These are phyloP conservation scores for Pelobates cultripes DNA, from an alignment of 2,797 vertebrate species.

Conservation along the genomic window DNA sequence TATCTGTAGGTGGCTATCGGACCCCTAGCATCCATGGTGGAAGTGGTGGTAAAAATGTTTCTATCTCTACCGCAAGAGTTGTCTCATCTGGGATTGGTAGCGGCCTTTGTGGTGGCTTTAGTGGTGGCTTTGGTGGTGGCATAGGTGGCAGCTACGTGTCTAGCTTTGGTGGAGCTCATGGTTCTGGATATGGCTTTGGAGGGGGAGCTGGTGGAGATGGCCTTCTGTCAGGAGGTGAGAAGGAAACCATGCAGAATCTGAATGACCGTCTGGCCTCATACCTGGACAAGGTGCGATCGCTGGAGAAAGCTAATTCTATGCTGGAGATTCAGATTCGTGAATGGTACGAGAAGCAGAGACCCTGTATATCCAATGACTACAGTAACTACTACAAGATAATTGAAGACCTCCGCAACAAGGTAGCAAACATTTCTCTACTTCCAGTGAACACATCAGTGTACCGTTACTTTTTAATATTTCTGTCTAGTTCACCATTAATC, in stretches of 20 bases:
- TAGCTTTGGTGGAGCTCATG: constrained; percentile 51
- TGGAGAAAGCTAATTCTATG: constrained; percentile 72
- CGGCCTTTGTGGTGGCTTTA: constrained; percentile 59
- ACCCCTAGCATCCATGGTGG: constrained; percentile 77
- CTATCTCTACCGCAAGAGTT: constrained; percentile 71
- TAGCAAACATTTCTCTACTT: constrained; percentile 56
- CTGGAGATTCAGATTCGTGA: constrained; percentile 76
- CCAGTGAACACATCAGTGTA: not conserved
- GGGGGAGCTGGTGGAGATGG: constrained; percentile 67
- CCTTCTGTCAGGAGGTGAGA: constrained; percentile 78
- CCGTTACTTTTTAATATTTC: too few species aligned
- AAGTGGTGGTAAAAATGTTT: constrained; percentile 71
- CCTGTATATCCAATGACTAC: constrained; percentile 67
- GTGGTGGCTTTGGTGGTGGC: constrained; percentile 51
- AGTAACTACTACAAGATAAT: constrained; percentile 69
- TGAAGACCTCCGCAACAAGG: constrained; percentile 74
- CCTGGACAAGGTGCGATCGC: constrained; percentile 79
- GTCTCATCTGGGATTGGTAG: constrained; percentile 65
- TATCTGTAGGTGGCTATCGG: constrained; percentile 64
- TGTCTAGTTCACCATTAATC: too few species aligned
- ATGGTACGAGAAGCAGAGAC: constrained; percentile 75
- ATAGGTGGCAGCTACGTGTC: constrained; percentile 53
- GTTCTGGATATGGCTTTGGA: constrained; percentile 24
- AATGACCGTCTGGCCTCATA: constrained; percentile 91
- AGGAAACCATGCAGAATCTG: constrained; percentile 92